These are phyloP conservation scores for Menidia menidia DNA, from an alignment of 2,797 vertebrate species.

Conservation along the genomic window DNA sequence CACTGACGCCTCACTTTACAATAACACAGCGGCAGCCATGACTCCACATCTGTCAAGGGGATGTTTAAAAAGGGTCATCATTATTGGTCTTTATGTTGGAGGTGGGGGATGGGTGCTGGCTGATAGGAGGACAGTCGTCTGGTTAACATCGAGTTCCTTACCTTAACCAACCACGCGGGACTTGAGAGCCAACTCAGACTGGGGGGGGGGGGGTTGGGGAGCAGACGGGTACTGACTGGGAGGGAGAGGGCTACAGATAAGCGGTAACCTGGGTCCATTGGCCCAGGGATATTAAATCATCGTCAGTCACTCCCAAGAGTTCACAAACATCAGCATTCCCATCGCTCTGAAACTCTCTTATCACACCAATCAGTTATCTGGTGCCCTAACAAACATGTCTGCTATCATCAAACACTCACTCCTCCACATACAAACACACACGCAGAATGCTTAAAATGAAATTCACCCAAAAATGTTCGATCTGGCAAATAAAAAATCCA, in stretches of 20 bases:
- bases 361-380: constrained; percentile 72
- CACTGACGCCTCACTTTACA: constrained; percentile 70
- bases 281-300: constrained; percentile 87
- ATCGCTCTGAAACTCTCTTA: constrained; percentile 66
- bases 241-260: constrained; percentile 82
- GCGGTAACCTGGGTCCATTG: constrained; percentile 80
- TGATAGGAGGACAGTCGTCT: constrained; percentile 81
- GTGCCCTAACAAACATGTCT: constrained; percentile 67
- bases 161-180: constrained; percentile 54
- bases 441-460: constrained; percentile 38
- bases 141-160: constrained; percentile 86
- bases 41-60: constrained; percentile 89
- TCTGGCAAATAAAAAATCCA: constrained; percentile 1
- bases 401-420: constrained; percentile 65
- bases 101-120: constrained; percentile 63
- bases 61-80: constrained; percentile 93
- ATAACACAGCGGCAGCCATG: constrained; percentile 76
- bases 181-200: constrained; percentile 36
- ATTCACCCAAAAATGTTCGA: constrained; percentile 23
- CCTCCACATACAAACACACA: constrained; percentile 61
- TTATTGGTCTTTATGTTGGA: constrained; percentile 92
- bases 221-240: constrained; percentile 37
- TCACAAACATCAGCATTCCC: constrained; percentile 80
- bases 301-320: constrained; percentile 70
- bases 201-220: background rate